phyloP scores from a whole-genome alignment of 1,140 invertebrate genomes.

The Brachionus koreanus region DNA sequence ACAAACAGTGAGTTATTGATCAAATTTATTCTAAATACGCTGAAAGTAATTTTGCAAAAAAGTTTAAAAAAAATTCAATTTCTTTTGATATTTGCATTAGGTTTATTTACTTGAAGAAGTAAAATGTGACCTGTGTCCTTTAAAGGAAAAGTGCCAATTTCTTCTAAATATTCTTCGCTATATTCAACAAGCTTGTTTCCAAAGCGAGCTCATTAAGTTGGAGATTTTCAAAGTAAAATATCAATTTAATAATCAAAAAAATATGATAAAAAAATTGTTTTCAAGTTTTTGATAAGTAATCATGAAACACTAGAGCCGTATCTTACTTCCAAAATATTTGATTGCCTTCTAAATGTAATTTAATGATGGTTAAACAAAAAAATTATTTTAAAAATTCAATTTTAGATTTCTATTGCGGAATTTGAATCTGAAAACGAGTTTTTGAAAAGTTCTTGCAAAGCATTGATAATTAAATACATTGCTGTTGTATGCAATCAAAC shows the following conservation, averaged over 20 bases:
- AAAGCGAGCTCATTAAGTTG: not conserved
- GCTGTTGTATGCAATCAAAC: slow-evolving; percentile 22
- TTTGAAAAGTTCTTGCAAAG: not conserved
- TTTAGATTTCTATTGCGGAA: slow-evolving; percentile 25
- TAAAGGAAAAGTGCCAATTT: slow-evolving; percentile 34
- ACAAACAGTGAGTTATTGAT: slow-evolving; percentile 17
- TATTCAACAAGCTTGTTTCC: not conserved
- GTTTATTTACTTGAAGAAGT: not conserved
- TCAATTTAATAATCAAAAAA: not conserved
- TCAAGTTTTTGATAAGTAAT: slow-evolving; percentile 37
- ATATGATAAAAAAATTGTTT: not conserved
- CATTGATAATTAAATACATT: slow-evolving; percentile 31
- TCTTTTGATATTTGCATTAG: too few relatives aligned
- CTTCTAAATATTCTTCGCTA: slow-evolving; percentile 22
- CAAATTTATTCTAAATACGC: not conserved
- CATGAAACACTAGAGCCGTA: slow-evolving; percentile 1
- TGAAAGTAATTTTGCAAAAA: not conserved
- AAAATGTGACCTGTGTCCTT: not conserved
- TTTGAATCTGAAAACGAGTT: slow-evolving; percentile 8
- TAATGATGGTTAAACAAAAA: not conserved
- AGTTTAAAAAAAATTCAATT: not conserved
- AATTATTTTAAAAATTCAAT: not conserved
- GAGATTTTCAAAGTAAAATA: slow-evolving; percentile 26
- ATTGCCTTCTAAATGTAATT: slow-evolving; percentile 12
- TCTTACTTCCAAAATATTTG: slow-evolving; percentile 12